Evolutionary conservation across 2,113 vertebrate genomes (phyloP).

Genomic region (Aix galericulata): DNA sequence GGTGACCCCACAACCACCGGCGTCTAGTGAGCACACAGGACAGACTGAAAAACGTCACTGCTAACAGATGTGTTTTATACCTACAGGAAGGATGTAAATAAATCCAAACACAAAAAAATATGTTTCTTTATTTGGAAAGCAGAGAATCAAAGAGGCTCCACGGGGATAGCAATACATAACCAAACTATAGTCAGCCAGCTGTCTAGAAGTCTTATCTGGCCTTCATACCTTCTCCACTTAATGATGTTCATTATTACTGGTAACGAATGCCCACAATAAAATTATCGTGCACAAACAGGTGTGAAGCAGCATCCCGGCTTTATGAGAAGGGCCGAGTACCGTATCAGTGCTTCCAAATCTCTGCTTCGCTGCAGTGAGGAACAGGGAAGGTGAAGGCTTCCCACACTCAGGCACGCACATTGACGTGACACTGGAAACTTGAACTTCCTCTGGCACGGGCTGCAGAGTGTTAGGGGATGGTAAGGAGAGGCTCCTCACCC

Average conservation of each 20-base stretch:
- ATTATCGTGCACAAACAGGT: background rate
- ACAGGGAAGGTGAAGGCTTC: background rate
- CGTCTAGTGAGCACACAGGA: background rate
- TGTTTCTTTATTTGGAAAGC: background rate
- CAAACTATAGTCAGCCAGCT: background rate
- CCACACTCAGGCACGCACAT: background rate
- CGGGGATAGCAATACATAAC: background rate
- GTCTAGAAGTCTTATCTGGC: background rate
- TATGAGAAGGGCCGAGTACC: background rate
- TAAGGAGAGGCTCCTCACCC: background rate
- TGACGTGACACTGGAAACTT: background rate
- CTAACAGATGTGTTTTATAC: background rate
- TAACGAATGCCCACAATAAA: background rate
- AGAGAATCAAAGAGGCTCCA: background rate
- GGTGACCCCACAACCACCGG: background rate
- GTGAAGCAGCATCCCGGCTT: background rate
- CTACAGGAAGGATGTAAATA: conserved; percentile 5
- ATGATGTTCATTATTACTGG: background rate
- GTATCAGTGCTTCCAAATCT: background rate
- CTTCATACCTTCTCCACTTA: background rate
- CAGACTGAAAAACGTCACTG: background rate
- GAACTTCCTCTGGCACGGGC: background rate
- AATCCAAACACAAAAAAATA: background rate
- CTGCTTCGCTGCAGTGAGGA: background rate
- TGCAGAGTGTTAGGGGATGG: background rate